A percentile compares a stretch with the other conserved stretches of the same genome.
These are phyloP conservation scores for Siderastrea radians DNA, from an alignment of 92 coral and sea anemone genomes.

Conservation along the genomic window DNA sequence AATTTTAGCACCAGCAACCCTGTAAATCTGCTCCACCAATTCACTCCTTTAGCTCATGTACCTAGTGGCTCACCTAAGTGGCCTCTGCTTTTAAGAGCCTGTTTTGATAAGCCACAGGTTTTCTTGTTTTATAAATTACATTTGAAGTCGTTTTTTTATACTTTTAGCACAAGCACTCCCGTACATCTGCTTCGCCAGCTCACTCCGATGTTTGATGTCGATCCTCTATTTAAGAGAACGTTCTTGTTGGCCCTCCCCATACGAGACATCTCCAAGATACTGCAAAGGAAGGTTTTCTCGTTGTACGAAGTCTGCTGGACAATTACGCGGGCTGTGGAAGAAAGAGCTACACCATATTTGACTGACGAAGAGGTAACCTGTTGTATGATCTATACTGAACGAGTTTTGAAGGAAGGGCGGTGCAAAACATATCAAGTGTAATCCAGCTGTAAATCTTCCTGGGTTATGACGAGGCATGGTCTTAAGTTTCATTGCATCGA, in stretches of 20 bases:
- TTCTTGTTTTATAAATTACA: not conserved
- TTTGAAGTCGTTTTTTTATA: not conserved
- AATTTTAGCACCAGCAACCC: no score
- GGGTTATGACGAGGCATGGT: not conserved
- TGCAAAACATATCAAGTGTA: no score
- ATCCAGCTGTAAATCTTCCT: not conserved
- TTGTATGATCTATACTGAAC: no score
- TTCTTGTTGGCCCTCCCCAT: conserved; percentile 73
- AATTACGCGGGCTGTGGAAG: conserved; percentile 39
- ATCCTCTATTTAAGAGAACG: conserved; percentile 78
- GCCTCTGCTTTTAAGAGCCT: no score
- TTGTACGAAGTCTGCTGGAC: conserved; percentile 79
- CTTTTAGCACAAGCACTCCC: conserved; percentile 10
- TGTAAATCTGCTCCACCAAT: no score
- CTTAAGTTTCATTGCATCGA: not conserved
- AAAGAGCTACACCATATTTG: not conserved
- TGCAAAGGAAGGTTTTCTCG: conserved; percentile 41
- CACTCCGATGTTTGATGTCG: conserved; percentile 68
- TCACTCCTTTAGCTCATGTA: no score
- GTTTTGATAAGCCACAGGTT: no score
- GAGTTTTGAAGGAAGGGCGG: no score
- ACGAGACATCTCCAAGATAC: conserved; percentile 38
- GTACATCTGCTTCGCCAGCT: conserved; percentile 16
- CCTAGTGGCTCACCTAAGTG: no score
- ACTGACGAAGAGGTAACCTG: conserved; percentile 26